Conservation (phyloP, 2,113 vertebrate genomes). For the Egretta garzetta region DNA sequence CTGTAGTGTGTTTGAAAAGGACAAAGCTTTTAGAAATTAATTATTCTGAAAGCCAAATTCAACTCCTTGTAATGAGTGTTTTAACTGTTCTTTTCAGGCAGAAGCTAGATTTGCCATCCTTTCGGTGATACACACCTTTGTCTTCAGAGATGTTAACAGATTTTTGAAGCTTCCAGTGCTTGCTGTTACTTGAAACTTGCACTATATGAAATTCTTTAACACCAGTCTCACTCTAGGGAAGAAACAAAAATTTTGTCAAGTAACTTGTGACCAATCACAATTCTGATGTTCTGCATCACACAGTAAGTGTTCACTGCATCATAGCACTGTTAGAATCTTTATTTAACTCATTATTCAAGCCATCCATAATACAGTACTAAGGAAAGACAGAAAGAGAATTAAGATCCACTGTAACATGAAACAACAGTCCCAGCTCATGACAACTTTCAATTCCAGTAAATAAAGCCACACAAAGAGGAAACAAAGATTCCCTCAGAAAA, state of each 20-base stretch:
- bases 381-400: neutral
- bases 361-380: neutral
- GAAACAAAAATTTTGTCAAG: neutral
- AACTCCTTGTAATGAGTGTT: neutral
- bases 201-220: slow-evolving; percentile 94
- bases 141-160: slow-evolving; percentile 89
- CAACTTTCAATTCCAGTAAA: neutral
- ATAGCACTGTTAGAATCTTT: neutral
- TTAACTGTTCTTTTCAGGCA: neutral
- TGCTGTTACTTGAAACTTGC: slow-evolving; percentile 95
- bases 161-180: slow-evolving; percentile 89
- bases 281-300: neutral
- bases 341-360: neutral
- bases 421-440: neutral
- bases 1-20: neutral
- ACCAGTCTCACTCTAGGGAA: slow-evolving; percentile 88
- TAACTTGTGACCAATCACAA: neutral
- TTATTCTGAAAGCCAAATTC: neutral
- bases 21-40: neutral
- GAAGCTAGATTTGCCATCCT: neutral
- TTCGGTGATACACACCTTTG: slow-evolving; percentile 79
- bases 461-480: neutral
- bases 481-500: neutral
- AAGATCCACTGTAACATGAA: neutral
- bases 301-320: neutral